phyloP scores from a whole-genome alignment of 2,888 invertebrate genomes.

The Drosophila testacea region DNA sequence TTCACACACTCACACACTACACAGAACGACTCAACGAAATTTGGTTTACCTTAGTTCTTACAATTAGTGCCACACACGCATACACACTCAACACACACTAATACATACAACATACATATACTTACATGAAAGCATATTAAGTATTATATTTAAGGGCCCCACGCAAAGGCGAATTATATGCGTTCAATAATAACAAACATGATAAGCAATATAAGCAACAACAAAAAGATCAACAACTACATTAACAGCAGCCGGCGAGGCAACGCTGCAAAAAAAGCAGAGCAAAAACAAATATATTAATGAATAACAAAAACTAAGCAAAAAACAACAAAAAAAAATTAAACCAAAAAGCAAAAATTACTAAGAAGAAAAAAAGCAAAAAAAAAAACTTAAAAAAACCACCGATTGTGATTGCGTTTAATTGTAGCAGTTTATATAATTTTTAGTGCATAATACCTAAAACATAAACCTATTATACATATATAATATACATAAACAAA shows the following conservation, averaged over 20 bases:
- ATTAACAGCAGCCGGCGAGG: constrained; percentile 46
- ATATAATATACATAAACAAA: constrained; percentile 41
- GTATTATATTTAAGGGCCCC: constrained; percentile 74
- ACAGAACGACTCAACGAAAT: constrained; percentile 45
- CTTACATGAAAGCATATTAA: constrained; percentile 62
- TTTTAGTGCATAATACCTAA: constrained; percentile 73
- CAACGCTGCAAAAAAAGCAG: constrained; percentile 10
- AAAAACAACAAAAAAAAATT: constrained; percentile 31
- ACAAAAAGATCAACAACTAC: constrained; percentile 40
- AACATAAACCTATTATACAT: constrained; percentile 53
- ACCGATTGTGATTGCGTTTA: constrained; percentile 86
- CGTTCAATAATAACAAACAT: constrained; percentile 62
- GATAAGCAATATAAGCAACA: constrained; percentile 61
- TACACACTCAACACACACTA: constrained; percentile 25
- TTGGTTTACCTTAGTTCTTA: constrained; percentile 55
- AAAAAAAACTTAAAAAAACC: constrained; percentile 80
- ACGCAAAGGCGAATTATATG: constrained; percentile 42
- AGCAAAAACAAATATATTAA: constrained; percentile 33
- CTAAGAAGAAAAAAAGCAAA: constrained; percentile 51
- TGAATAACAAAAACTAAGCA: constrained; percentile 13
- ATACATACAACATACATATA: constrained; percentile 22
- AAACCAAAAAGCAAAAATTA: constrained; percentile 67
- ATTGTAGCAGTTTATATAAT: constrained; percentile 81
- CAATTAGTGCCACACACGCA: constrained; percentile 44
- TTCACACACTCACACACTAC: not conserved